phyloP scores from a whole-genome alignment of 2,113 vertebrate species.

The Phyllostomus discolor region DNA sequence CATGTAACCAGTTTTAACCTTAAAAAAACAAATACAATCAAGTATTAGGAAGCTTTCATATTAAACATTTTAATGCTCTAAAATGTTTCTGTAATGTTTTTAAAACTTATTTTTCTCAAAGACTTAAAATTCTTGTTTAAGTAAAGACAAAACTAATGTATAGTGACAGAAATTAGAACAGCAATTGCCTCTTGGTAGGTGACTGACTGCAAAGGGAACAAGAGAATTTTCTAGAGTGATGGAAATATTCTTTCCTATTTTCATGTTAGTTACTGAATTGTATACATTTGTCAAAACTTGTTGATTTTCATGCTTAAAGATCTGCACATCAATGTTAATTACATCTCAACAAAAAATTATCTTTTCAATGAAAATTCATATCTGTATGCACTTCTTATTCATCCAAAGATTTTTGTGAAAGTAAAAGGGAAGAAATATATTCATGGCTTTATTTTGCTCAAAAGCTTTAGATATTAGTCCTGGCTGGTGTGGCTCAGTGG shows the following conservation, averaged over 20 bases:
- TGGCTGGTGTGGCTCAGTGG: no score
- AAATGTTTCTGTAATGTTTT: not conserved
- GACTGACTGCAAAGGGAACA: not conserved
- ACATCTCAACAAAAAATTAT: not conserved
- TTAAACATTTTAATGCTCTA: constrained; percentile 18
- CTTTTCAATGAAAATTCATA: not conserved
- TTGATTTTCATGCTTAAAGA: not conserved
- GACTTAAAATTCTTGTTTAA: not conserved
- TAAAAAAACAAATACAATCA: constrained; percentile 16
- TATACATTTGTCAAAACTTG: not conserved
- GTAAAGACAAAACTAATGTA: constrained; percentile 3
- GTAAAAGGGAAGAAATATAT: constrained; percentile 4
- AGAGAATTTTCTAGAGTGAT: not conserved
- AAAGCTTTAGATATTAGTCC: not conserved
- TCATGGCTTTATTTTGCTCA: not conserved
- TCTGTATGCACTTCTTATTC: not conserved
- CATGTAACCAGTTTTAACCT: not conserved
- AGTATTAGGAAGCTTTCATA: not conserved
- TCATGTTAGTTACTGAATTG: not conserved
- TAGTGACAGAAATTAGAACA: not conserved
- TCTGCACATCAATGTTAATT: not conserved
- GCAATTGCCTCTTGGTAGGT: not conserved
- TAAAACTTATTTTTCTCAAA: constrained; percentile 27
- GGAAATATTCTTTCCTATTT: constrained; percentile 15
- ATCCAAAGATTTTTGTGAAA: not conserved